Percentiles rank a stretch among this genome's conserved stretches.
Conservation (phyloP, 2,113 vertebrate species). For the Lepidothrix coronata region DNA sequence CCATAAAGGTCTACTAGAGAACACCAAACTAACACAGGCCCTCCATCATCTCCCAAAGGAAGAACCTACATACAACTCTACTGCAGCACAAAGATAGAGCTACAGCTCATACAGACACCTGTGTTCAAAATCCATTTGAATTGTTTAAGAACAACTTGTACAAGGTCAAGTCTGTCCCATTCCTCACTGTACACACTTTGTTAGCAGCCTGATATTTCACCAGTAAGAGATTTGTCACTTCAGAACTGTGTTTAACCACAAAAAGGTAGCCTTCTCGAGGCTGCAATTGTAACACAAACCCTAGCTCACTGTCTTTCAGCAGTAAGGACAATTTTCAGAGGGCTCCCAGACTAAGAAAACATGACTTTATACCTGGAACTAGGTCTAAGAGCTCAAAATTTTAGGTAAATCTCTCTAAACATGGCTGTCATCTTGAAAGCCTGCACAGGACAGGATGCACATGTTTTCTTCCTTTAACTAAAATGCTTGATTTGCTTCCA, state of each 20-base stretch:
- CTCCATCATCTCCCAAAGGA: background rate
- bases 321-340: background rate
- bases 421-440: background rate
- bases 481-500: background rate
- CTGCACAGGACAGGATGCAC: background rate
- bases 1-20: background rate
- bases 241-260: background rate
- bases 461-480: background rate
- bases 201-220: background rate
- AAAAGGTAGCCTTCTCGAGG: background rate
- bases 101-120: background rate
- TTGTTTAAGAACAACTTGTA: background rate
- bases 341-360: background rate
- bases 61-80: accelerated
- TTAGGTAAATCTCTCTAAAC: background rate
- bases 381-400: background rate
- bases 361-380: background rate
- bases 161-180: background rate
- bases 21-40: background rate
- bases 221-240: background rate
- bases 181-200: background rate
- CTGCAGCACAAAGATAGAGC: background rate
- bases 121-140: background rate
- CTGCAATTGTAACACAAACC: background rate
- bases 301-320: background rate